These are phyloP conservation scores for Ceyx cyanopectus DNA, from an alignment of 2,113 vertebrate genomes.

Conservation along the genomic window DNA sequence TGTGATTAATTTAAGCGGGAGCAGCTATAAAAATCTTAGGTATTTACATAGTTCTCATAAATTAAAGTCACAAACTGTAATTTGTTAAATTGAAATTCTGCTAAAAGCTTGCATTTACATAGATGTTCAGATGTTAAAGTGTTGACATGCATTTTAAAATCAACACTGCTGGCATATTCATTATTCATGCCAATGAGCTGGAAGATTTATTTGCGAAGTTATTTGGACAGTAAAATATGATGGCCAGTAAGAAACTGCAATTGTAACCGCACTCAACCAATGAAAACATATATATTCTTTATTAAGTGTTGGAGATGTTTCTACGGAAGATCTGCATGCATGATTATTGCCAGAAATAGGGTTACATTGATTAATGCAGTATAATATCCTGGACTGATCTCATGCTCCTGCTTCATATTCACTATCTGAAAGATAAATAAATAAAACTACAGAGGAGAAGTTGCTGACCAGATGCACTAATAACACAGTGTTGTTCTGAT, in stretches of 20 bases:
- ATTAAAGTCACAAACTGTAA: conserved; percentile 78
- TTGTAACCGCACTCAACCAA: neutral
- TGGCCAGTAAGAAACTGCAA: neutral
- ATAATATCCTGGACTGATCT: neutral
- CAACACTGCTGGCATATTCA: conserved; percentile 52
- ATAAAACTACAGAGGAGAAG: no score
- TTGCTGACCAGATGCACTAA: no score
- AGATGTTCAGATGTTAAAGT: conserved; percentile 71
- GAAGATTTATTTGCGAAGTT: conserved; percentile 43
- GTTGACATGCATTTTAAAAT: conserved; percentile 67
- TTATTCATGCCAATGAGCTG: conserved; percentile 56
- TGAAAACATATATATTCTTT: neutral
- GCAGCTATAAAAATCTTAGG: conserved; percentile 70
- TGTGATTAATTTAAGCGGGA: conserved; percentile 74
- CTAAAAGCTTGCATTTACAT: conserved; percentile 76
- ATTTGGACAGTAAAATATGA: conserved; percentile 38
- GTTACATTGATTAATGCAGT: neutral
- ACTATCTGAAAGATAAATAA: neutral
- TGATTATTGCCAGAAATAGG: neutral
- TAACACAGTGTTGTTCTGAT: no score
- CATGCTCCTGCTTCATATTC: neutral
- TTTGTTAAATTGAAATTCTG: conserved; percentile 78
- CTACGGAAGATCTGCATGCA: neutral
- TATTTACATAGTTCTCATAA: conserved; percentile 80
- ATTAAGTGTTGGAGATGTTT: neutral